A percentile compares a stretch with the other conserved stretches of the same genome.
phyloP scores from a whole-genome alignment of 2,797 vertebrate species.

The Linurgus olivaceus region DNA sequence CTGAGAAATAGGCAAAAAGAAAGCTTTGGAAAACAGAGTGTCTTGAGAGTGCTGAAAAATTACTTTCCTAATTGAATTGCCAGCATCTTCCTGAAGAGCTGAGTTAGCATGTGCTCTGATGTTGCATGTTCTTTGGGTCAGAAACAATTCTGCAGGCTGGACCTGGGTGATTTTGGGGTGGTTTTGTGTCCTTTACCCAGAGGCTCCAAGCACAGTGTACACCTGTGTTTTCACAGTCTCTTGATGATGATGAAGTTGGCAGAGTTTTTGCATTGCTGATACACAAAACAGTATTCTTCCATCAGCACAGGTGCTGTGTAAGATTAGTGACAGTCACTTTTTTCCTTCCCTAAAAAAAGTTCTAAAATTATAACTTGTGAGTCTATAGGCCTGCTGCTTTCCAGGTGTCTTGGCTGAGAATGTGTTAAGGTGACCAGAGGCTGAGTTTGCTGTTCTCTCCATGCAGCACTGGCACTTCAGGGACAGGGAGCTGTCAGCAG shows the following conservation, averaged over 20 bases:
- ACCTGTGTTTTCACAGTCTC: not conserved
- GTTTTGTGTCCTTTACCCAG: not conserved
- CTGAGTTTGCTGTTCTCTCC: not conserved
- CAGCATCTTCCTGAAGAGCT: not conserved
- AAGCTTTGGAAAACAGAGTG: not conserved
- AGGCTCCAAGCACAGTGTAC: not conserved
- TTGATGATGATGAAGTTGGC: not conserved
- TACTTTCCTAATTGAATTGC: not conserved
- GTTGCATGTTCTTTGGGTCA: not conserved
- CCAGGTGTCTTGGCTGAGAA: not conserved
- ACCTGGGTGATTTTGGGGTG: not conserved
- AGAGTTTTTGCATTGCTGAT: not conserved
- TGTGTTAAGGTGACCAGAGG: not conserved
- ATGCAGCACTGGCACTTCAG: not conserved
- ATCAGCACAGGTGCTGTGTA: not conserved
- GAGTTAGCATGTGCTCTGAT: not conserved
- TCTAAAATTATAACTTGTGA: not conserved
- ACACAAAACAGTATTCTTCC: not conserved
- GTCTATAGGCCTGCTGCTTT: not conserved
- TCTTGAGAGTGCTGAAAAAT: not conserved
- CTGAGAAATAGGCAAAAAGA: not conserved
- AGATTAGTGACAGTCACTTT: not conserved
- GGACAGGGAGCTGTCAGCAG: not conserved
- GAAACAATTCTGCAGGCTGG: not conserved
- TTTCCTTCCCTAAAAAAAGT: not conserved